A percentile compares a stretch with the other conserved stretches of the same genome.
phyloP scores from a whole-genome alignment of 2,888 invertebrate species.

The Tipula vernalis region DNA sequence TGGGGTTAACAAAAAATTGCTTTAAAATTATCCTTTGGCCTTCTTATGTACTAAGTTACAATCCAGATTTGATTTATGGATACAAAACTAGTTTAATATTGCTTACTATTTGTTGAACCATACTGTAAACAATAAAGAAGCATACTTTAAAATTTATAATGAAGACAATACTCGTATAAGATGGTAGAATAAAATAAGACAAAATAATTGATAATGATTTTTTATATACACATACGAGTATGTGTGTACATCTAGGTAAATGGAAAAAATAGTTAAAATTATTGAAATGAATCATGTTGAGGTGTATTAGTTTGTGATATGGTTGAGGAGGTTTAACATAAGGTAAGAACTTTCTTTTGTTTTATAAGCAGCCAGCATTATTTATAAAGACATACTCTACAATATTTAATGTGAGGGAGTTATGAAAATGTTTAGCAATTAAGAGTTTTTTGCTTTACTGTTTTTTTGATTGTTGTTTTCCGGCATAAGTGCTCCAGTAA shows the following conservation, averaged over 20 bases:
- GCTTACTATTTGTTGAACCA: background rate
- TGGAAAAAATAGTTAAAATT: background rate
- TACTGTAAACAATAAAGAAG: background rate
- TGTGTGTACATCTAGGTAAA: background rate
- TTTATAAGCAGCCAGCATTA: background rate
- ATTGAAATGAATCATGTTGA: background rate
- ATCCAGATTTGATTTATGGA: no score
- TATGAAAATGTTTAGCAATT: background rate
- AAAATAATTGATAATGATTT: background rate
- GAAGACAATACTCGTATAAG: background rate
- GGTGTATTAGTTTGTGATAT: background rate
- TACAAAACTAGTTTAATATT: no score
- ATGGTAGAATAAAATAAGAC: background rate
- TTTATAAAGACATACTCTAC: background rate
- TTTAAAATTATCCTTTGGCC: no score
- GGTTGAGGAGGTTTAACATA: background rate
- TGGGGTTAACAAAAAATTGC: no score
- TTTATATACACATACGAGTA: background rate
- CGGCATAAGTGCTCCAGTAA: background rate
- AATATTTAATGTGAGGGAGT: background rate
- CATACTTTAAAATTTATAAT: background rate
- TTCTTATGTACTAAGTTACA: no score
- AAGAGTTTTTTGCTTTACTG: background rate
- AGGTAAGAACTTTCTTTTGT: background rate
- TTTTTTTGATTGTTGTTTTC: background rate